A percentile compares a stretch with the other conserved stretches of the same genome.
Evolutionary conservation across 2,797 vertebrate species (phyloP).

Genomic region (Ctenopoma multispine): DNA sequence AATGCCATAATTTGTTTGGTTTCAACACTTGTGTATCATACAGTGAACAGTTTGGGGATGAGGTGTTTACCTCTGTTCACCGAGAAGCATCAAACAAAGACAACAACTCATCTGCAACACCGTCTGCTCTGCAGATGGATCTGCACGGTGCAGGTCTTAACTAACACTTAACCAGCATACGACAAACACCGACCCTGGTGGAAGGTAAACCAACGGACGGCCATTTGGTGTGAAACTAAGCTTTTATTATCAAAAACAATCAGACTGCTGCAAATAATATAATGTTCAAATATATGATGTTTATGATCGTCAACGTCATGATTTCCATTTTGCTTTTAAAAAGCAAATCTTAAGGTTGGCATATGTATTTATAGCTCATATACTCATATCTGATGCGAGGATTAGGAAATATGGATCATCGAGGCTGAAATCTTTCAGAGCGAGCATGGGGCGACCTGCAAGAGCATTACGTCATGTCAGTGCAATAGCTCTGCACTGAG

Average conservation of each 20-base stretch:
- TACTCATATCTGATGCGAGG: conserved; percentile 30
- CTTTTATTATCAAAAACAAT: conserved; percentile 19
- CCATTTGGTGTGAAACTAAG: conserved; percentile 17
- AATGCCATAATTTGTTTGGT: conserved; percentile 34
- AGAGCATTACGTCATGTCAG: conserved; percentile 70
- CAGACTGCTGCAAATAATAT: conserved; percentile 26
- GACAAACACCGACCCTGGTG: conserved; percentile 19
- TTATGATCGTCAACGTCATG: not conserved
- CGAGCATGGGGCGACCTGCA: not conserved
- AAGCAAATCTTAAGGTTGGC: conserved; percentile 17
- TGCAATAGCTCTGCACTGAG: conserved; percentile 44
- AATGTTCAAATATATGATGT: conserved; percentile 26
- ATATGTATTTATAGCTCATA: conserved; percentile 20
- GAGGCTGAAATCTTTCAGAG: conserved; percentile 16
- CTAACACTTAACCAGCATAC: conserved; percentile 3
- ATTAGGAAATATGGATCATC: conserved; percentile 19
- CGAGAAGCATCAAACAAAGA: conserved; percentile 23
- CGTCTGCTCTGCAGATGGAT: conserved; percentile 36
- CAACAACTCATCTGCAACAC: conserved; percentile 47
- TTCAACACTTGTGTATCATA: conserved; percentile 39
- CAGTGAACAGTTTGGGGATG: conserved; percentile 34
- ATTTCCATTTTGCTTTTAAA: conserved; percentile 14
- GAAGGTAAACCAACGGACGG: conserved; percentile 27
- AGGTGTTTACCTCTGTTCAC: conserved; percentile 23
- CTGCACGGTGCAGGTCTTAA: conserved; percentile 17